Base-by-base conservation (phyloP, 2,113 vertebrate genomes). In the Platichthys stellatus region DNA sequence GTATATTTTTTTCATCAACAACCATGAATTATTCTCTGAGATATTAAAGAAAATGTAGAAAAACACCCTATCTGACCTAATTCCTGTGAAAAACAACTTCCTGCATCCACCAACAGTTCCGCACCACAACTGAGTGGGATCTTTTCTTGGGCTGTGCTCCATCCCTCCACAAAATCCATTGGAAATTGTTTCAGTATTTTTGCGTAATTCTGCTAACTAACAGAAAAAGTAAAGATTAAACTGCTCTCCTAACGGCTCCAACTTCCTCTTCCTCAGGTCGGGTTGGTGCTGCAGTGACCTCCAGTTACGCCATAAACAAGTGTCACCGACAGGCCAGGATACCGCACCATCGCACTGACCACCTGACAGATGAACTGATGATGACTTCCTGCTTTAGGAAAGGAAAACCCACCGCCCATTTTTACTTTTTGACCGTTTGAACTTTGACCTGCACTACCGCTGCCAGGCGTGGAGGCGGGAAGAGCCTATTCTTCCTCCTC, bases 241-340 rank as follows among this genome's bases (percentile, higher is more conserved):
- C 51, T 14, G 56, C 18, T 57, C 65, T 63, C 0, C 1, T 80
- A 13, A 72, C 1, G 0, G 1, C 17, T 78, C 5, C 0, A 0
- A 1, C 18, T 24, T 13, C 68, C 18, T 61, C 38, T 53, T 62
- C 68, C 76, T 63, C 87, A 99, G 97, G 97, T 99, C 0, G 98
- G 98, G 68, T 92, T 99, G 94, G 98, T 99, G 89, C 88, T 99
- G 92, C 98, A 99, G 95, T 99, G 97, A 96, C 80, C 3, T 59
- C 74, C 28, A 54, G 61, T 28, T 38, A 67, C 4, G n/a, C 63
- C 81, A 79, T 63, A 57, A 67, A 54, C 31, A 31, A 84, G 81
- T 72, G 86, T 91, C 88, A 82, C 86, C 86, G 84, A 83, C 85
- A 86, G 89, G 92, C 87, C 89, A 86, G 90, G 92, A 88, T 86